Base-by-base conservation (phyloP, 2,113 vertebrate species). In the Phalacrocorax aristotelis region DNA sequence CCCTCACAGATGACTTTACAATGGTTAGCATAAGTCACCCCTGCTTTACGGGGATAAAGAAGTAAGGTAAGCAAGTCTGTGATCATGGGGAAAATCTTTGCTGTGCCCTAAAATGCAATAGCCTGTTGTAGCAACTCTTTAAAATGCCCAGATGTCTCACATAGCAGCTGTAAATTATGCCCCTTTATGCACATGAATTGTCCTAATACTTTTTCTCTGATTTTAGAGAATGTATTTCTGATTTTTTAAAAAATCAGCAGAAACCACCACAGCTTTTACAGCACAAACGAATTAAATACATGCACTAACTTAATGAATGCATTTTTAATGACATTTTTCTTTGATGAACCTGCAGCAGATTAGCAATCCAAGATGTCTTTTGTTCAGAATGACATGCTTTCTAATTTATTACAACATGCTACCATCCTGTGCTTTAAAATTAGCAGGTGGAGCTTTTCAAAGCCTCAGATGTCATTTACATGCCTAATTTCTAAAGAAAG, bases 361-460 rank as follows among this genome's bases (percentile, higher is more conserved):
- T 94, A 90, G 27, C 64, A 89, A 52, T 92, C 89, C 87, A 87
- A 94, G 81, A 87, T 79, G 36, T n/a, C 96, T 95, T 97, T 96
- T 96, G 83, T 96, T 96, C 87, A 89, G 74, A 94, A 91, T 93
- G 82, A 96, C 78, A 86, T 55, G 49, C 85, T 90, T 93, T 83
- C 54, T 93, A 83, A 91, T 95, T 95, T 84, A 84, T 95, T 82
- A 61, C 22, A 49, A 79, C 65, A 64, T 29, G 42, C 36, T 79
- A 82, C 36, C 66, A 87, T 83, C 54, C n/a, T 30, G 46, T 7
- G 0, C 61, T 91, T 95, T 91, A 94, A 97, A 95, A 97, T 95
- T 95, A 97, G 70, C 66, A 91, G 62, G 77, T 92, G 66, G 81
- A 89, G 55, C 6, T 94, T 90, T 96, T 97, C 70, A 85, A 87